A percentile compares a stretch with the other conserved stretches of the same genome.
phyloP scores from a whole-genome alignment of 2,113 vertebrate species.

The Aegotheles bennettii region DNA sequence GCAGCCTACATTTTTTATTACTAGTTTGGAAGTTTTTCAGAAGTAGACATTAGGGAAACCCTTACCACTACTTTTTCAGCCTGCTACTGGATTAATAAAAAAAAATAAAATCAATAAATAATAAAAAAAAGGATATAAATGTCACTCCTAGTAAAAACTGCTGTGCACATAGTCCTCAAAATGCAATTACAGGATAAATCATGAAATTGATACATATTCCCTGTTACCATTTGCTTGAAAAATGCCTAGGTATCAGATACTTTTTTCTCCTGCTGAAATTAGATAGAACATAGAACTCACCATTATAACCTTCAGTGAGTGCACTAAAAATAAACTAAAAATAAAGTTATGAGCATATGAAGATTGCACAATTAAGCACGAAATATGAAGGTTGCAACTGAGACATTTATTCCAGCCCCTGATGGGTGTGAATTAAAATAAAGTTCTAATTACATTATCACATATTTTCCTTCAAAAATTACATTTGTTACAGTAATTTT shows the following conservation, averaged over 20 bases:
- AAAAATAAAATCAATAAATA: no score
- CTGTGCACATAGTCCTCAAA: not conserved
- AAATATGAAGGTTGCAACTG: not conserved
- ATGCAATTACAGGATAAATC: not conserved
- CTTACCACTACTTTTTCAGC: not conserved
- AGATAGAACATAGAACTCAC: not conserved
- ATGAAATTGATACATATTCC: not conserved
- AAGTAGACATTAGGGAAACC: not conserved
- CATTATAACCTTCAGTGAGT: not conserved
- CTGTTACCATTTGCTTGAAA: not conserved
- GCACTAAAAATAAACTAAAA: conserved; percentile 15
- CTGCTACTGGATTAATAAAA: not conserved
- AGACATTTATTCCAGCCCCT: not conserved
- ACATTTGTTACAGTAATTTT: not conserved
- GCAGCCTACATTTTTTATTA: not conserved
- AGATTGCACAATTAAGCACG: conserved; percentile 1
- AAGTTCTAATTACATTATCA: not conserved
- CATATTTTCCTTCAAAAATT: not conserved
- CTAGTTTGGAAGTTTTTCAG: not conserved
- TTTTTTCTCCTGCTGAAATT: not conserved
- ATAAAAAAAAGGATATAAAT: not conserved
- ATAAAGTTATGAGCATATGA: not conserved
- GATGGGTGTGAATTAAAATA: not conserved
- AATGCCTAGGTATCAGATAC: not conserved
- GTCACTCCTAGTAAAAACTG: not conserved